Percentiles rank a stretch among this genome's conserved stretches.
phyloP scores from a whole-genome alignment of 2,888 invertebrate genomes.

The Parnassius orleans region DNA sequence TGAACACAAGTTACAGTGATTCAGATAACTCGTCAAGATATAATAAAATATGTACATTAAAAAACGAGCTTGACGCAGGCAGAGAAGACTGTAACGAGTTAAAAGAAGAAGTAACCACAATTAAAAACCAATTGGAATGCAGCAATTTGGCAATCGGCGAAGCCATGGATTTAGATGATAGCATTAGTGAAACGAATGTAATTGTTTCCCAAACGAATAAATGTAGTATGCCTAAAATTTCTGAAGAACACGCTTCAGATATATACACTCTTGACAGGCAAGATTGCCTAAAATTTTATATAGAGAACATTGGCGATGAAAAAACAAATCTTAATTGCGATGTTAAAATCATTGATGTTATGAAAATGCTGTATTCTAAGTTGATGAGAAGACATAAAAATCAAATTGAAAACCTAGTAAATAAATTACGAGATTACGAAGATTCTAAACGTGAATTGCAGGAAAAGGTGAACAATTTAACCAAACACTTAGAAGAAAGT shows the following conservation, averaged over 20 bases:
- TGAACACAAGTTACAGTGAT: conserved; percentile 64
- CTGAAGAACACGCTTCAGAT: conserved; percentile 48
- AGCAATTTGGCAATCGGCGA: conserved; percentile 53
- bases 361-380: conserved; percentile 60
- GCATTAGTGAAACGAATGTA: conserved; percentile 48
- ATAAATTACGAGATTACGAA: conserved; percentile 58
- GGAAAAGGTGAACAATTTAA: conserved; percentile 41
- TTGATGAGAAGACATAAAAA: conserved; percentile 54
- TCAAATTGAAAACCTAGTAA: conserved; percentile 62
- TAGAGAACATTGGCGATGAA: conserved; percentile 52
- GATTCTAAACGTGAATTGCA: conserved; percentile 48
- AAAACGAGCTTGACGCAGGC: conserved; percentile 65
- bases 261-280: conserved; percentile 55
- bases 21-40: conserved; percentile 60
- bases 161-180: conserved; percentile 61
- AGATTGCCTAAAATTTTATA: conserved; percentile 59
- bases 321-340: conserved; percentile 44
- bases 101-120: conserved; percentile 66
- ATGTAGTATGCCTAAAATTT: conserved; percentile 44
- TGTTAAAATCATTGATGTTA: conserved; percentile 59
- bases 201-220: conserved; percentile 40
- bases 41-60: conserved; percentile 67
- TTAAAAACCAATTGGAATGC: conserved; percentile 66
- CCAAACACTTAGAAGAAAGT: conserved; percentile 46
- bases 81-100: conserved; percentile 67